Evolutionary conservation across 2,113 vertebrate genomes (phyloP), one percentile per base, ranked within the genome.

Genomic region (Neolamprologus hecqui): DNA sequence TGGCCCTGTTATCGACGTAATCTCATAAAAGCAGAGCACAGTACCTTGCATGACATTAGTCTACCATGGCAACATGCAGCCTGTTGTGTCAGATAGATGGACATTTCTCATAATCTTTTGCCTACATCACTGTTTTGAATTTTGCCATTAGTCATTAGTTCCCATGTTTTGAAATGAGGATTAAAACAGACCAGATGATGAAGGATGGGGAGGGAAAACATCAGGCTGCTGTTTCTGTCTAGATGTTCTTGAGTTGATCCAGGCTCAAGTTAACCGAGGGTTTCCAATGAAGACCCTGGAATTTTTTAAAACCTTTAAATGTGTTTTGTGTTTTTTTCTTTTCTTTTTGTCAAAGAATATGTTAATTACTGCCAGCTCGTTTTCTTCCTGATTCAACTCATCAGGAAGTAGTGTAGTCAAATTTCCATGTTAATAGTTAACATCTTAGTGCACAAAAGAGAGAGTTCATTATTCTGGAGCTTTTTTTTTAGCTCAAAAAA

Each of bases 21-120:
- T 95, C 93, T 92, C 84, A 94, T 96, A 84, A 90, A 84, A 90
- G 89, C 54, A 3, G 87, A 91, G 83, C 90, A 91, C 86, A 86
- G 86, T 68, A 81, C 88, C 87, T 85, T 58, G 80, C 79, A 84
- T 87, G 92, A 85, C 85, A 88, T 87, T 75, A 80, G 82, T 83
- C 82, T 45, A 15, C 87, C 58, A 86, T 87, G 58, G 81, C 82
- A 90, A 85, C 87, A 21, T 53, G 82, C 80, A 23, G 87, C 31
- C 49, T 75, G 81, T 87, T 90, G 68, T 68, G 53, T 81, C 58
- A 63, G 19, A 82, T 60, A 51, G 73, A 82, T 19, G 75, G 55
- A 53, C 53, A 15, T 89, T 87, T 89, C 84, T 82, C 47, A 83
- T 90, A 88, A 93, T 92, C 92, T 90, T 84, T 45, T 63, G 55